Base-by-base conservation (phyloP, 92 coral and sea anemone genomes). In the Muricea muricata region DNA sequence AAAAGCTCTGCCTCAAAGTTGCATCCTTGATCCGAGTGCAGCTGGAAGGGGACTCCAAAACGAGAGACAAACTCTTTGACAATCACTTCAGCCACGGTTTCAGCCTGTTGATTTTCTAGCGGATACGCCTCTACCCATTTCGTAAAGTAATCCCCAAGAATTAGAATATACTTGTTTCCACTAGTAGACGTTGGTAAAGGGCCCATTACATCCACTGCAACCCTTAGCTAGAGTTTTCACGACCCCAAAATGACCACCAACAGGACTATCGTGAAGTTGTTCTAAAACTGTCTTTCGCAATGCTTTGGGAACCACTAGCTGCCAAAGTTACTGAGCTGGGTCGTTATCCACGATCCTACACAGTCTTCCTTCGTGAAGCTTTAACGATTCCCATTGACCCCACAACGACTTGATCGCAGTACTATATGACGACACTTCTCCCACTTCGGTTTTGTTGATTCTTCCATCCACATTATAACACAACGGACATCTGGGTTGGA, bases 351-450 rank as follows among this genome's bases (percentile, higher is more conserved):
- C 57, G 10, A 28, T 0, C 31, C 74, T 31, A 13, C 61, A 41
- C 29, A 21, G 29, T 15, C 30, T 79, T 29, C 8, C 68, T 0
- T 47, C 70, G 6, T 56, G 32, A 7, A 73, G 25, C 14, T 0
- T 40, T 45, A 86, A 39, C 23, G 79, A 29, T 35, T 86, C 90
- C 78, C 85, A 86, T 73, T 79, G 84, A 39, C 77, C 68, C 89
- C 81, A 86, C 37, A 60, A 85, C 7, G 88, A 52, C 34, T 85
- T n/a, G n/a, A n/a, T n/a, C n/a, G n/a, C n/a, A n/a, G n/a, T n/a
- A n/a, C n/a, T n/a, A n/a, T n/a, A n/a, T 85, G 88, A 60, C 15
- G 88, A 50, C 12, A 75, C 76, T 13, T 75, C 20, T 41, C 50
- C 81, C 58, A 85, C 40, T 28, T 45, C 34, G 73, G 70, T 52